Percentiles rank a stretch among this genome's conserved stretches.
Conservation (phyloP, 2,888 invertebrate species). For the Pasiphila rectangulata region DNA sequence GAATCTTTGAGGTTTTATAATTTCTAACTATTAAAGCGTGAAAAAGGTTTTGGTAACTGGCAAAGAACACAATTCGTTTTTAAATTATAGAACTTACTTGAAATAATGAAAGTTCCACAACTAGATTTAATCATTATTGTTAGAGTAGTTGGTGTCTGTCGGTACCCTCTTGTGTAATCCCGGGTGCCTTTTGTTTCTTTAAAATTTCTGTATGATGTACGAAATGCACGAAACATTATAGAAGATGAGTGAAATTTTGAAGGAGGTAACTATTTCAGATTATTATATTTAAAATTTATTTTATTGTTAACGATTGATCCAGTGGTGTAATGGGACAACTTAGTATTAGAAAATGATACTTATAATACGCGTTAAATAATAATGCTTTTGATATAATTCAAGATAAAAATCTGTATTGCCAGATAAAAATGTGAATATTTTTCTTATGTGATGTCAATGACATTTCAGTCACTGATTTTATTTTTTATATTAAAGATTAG, state of each 20-base stretch:
- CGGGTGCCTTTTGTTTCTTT: constrained; percentile 78
- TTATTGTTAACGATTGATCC: constrained; percentile 72
- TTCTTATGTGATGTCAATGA: constrained; percentile 78
- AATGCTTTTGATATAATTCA: constrained; percentile 74
- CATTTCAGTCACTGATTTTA: constrained; percentile 77
- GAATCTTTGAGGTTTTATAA: not conserved
- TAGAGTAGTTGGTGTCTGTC: constrained; percentile 79
- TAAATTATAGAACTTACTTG: constrained; percentile 51
- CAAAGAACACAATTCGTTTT: constrained; percentile 48
- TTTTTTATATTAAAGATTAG: constrained; percentile 76
- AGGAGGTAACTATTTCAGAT: constrained; percentile 58
- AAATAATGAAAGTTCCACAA: constrained; percentile 57
- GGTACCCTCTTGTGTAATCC: constrained; percentile 77
- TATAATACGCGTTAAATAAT: constrained; percentile 54
- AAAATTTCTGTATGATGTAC: constrained; percentile 88
- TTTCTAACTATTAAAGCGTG: no score
- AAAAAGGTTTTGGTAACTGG: constrained; percentile 43
- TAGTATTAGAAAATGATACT: constrained; percentile 72
- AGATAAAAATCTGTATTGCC: constrained; percentile 79
- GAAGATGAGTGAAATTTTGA: constrained; percentile 84
- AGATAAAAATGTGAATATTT: constrained; percentile 81
- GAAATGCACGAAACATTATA: constrained; percentile 94
- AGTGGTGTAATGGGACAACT: constrained; percentile 72
- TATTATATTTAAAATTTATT: constrained; percentile 73
- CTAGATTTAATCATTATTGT: constrained; percentile 76